Evolutionary conservation across 2,113 vertebrate genomes (phyloP).

Genomic region (Conger conger): DNA sequence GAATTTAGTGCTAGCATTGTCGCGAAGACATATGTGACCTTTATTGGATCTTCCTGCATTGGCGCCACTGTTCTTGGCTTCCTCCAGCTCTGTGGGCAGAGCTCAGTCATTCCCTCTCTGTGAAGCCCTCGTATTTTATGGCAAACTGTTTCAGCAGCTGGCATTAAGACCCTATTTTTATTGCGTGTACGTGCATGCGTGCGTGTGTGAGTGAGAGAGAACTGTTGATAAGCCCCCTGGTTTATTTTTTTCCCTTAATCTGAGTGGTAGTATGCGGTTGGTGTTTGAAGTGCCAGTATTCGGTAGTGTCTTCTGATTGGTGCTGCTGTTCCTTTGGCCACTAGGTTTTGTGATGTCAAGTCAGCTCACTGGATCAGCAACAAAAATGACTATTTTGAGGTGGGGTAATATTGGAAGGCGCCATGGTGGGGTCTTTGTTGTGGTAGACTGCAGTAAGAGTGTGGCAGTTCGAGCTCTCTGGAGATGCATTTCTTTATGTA

Average conservation of each 20-base stretch:
- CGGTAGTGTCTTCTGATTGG: constrained; percentile 17
- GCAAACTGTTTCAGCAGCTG: neutral
- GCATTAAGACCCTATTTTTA: neutral
- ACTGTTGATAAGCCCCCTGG: neutral
- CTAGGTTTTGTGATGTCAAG: constrained; percentile 20
- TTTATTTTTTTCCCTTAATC: neutral
- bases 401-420: neutral
- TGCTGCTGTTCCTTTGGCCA: neutral
- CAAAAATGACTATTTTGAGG: neutral
- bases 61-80: neutral
- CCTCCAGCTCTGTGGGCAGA: too few relatives aligned
- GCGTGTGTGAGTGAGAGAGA: neutral
- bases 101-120: neutral
- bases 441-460: neutral
- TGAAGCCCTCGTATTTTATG: neutral
- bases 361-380: constrained; percentile 25
- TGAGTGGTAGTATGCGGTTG: constrained; percentile 14
- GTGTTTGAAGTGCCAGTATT: constrained; percentile 16
- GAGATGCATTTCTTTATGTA: constrained; percentile 1
- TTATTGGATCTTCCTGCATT: neutral
- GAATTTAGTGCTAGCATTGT: neutral
- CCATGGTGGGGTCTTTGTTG: constrained; percentile 9
- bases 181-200: neutral
- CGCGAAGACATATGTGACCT: neutral
- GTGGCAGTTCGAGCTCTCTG: neutral